These are phyloP conservation scores for Ichneumoninae sp. DNA, from an alignment of 2,888 invertebrate species.

Conservation along the genomic window DNA sequence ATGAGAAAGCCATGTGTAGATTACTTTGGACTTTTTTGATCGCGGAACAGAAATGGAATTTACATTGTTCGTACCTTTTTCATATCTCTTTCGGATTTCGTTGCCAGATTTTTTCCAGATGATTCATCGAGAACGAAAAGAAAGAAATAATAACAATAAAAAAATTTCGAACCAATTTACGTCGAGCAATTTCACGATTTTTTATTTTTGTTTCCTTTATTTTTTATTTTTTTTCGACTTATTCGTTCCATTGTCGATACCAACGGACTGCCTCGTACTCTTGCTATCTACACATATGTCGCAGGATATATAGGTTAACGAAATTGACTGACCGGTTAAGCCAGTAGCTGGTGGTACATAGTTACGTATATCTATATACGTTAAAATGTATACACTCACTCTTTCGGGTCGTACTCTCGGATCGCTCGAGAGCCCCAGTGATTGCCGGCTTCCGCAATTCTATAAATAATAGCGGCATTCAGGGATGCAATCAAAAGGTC, in stretches of 20 bases:
- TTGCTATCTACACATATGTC: background rate
- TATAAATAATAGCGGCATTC: constrained; percentile 60
- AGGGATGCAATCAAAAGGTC: constrained; percentile 61
- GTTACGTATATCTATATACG: background rate
- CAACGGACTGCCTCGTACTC: background rate
- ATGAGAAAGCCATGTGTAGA: background rate
- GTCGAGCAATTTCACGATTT: constrained; percentile 1
- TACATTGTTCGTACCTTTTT: background rate
- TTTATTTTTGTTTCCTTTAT: background rate
- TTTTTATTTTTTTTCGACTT: constrained; percentile 4
- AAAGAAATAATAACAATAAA: background rate
- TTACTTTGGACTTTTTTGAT: background rate
- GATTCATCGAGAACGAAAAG: background rate
- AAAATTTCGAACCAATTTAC: constrained; percentile 4
- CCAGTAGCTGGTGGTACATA: background rate
- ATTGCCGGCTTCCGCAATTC: constrained; percentile 58
- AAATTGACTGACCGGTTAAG: constrained; percentile 36
- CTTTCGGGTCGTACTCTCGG: constrained; percentile 19
- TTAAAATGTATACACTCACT: background rate
- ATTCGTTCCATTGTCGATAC: constrained; percentile 1
- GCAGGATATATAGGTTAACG: constrained; percentile 1
- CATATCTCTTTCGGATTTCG: background rate
- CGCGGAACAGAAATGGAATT: background rate
- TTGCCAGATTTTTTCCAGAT: background rate
- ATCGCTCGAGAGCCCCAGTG: constrained; percentile 24